Evolutionary conservation across 2,113 vertebrate species (phyloP).

Genomic region (Synodontis membranacea): DNA sequence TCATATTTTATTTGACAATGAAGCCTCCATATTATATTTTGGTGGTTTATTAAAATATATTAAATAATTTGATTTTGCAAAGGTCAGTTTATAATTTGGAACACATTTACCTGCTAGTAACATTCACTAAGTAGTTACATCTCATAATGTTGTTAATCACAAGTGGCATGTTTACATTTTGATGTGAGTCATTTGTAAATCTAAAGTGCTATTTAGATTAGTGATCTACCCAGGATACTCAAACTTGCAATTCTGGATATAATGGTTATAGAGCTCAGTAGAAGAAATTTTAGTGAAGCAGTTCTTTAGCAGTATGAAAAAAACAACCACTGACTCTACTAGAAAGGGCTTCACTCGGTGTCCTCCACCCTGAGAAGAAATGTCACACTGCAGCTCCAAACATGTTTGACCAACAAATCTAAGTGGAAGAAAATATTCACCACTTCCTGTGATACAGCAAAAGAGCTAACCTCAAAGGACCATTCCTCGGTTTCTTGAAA

Average conservation of each 20-base stretch:
- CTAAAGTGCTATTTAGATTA: neutral
- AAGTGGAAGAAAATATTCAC: neutral
- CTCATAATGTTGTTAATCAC: neutral
- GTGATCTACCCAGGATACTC: neutral
- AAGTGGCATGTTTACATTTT: neutral
- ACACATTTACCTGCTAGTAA: neutral
- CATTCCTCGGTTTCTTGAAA: neutral
- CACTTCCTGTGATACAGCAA: conserved; percentile 40
- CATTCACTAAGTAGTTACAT: neutral
- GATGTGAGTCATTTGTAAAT: neutral
- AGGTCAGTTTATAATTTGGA: neutral
- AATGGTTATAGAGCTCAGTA: neutral
- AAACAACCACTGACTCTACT: neutral
- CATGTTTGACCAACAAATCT: neutral
- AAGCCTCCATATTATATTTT: neutral
- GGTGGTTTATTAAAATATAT: neutral
- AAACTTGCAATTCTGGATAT: neutral
- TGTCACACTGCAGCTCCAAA: neutral
- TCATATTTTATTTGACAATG: neutral
- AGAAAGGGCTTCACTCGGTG: neutral
- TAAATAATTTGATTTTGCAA: neutral
- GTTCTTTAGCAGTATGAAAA: neutral
- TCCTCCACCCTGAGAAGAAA: conserved; percentile 19
- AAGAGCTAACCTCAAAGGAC: conserved; percentile 40
- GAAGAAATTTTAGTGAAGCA: neutral